Conservation (phyloP, 2,797 vertebrate genomes). For the Trematomus bernacchii region DNA sequence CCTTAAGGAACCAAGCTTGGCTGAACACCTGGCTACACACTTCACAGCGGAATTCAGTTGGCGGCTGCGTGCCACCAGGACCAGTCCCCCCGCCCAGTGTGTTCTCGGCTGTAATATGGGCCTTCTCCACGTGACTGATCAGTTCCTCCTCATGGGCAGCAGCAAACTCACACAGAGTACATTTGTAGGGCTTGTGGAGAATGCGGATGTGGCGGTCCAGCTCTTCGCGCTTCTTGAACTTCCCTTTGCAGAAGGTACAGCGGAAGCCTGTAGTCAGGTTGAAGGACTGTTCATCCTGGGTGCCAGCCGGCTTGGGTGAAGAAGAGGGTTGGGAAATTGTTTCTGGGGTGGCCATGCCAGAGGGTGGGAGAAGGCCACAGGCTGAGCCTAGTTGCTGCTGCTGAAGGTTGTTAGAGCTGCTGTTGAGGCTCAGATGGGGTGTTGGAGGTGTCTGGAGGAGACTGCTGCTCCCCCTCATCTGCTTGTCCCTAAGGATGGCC, state of each 20-base stretch:
- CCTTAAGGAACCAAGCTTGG: conserved; percentile 99
- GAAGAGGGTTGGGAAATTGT: conserved; percentile 89
- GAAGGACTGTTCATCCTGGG: conserved; percentile 91
- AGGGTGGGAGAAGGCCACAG: conserved; percentile 88
- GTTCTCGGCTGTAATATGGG: conserved; percentile 96
- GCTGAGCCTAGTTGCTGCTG: conserved; percentile 91
- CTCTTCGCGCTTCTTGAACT: conserved; percentile 98
- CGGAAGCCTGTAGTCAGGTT: conserved; percentile 92
- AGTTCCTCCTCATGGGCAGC: conserved; percentile 98
- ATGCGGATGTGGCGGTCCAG: conserved; percentile 97
- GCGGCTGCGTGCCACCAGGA: conserved; percentile 86
- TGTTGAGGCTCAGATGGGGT: conserved; percentile 80
- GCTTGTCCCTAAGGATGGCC: conserved; percentile 96
- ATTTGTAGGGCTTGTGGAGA: conserved; percentile 99
- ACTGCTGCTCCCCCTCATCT: conserved; percentile 93
- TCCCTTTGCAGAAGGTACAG: conserved; percentile 99
- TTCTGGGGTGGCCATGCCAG: conserved; percentile 89
- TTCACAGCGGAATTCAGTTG: conserved; percentile 96
- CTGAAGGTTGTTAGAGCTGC: conserved; percentile 80
- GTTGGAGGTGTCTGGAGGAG: conserved; percentile 87
- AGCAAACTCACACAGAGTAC: conserved; percentile 96
- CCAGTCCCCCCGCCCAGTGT: conserved; percentile 91
- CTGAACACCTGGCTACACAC: conserved; percentile 98
- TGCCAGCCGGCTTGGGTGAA: conserved; percentile 90
- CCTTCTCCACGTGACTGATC: conserved; percentile 98